Evolutionary conservation across 2,888 invertebrate genomes (phyloP), one percentile per base, ranked within the genome.

Genomic region (Junonia oenone): DNA sequence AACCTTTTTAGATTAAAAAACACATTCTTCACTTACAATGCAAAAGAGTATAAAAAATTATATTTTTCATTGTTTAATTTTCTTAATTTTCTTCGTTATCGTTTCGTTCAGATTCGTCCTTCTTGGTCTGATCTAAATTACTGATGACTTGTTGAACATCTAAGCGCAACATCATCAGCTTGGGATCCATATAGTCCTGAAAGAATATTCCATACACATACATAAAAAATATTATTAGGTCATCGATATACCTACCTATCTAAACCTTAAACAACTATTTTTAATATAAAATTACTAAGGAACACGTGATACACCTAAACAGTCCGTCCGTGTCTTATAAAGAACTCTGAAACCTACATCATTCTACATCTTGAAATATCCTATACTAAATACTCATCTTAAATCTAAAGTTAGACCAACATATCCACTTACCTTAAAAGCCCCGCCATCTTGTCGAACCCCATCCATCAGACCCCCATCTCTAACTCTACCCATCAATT

Each of bases 181-280:
- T 90, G 8, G 91, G 90, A 64, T 91, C 91, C 78, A 86, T 76
- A 47, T 82, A 84, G 59, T 88, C 87, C 90, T 90, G 69, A 47
- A 82, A 81, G n/a, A n/a, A n/a, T n/a, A n/a, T n/a, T n/a, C n/a
- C n/a, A n/a, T n/a, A n/a, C n/a, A n/a, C n/a, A n/a, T n/a, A n/a
- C n/a, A n/a, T n/a, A n/a, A n/a, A n/a, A n/a, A n/a, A n/a, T n/a
- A n/a, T n/a, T n/a, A n/a, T n/a, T n/a, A n/a, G n/a, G n/a, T n/a
- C n/a, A n/a, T n/a, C n/a, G n/a, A n/a, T n/a, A n/a, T n/a, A n/a
- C n/a, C n/a, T n/a, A n/a, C n/a, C n/a, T n/a, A n/a, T n/a, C n/a
- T n/a, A n/a, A n/a, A n/a, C n/a, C n/a, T n/a, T n/a, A n/a, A n/a
- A n/a, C n/a, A n/a, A n/a, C n/a, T n/a, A n/a, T n/a, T n/a, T n/a